Base-by-base conservation (phyloP, 2,888 invertebrate species). In the Zonitis immaculata region DNA sequence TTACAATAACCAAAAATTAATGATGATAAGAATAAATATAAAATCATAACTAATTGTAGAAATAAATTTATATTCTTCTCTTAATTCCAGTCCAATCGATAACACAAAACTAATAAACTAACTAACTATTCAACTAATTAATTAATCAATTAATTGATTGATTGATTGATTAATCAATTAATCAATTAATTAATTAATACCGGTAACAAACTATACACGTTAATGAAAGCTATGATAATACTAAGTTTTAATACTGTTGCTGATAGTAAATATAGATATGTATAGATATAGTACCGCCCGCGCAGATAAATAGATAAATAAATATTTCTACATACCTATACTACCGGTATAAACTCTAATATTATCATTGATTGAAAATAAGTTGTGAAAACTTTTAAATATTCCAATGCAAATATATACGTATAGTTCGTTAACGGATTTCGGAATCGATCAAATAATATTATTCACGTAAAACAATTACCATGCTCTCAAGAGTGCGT, bases 251-350 rank as follows among this genome's bases (percentile, higher is more conserved):
- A 56, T 57, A 57, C 60, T 62, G 47, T 66, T 60, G 61, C 57
- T 66, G 67, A 72, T 72, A 69, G 67, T 67, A 67, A 70, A 68
- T 71, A 70, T 71, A 70, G 71, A 71, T 70, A n/a, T n/a, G n/a
- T n/a, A n/a, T n/a, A n/a, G n/a, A n/a, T n/a, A n/a, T n/a, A 70
- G 64, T 66, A 60, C 64, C 67, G 62, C 66, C 65, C 65, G 69
- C 70, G 67, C 67, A 70, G 62, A 62, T 62, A 63, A 61, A 52
- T 55, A 63, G 60, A 63, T 63, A n/a, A n/a, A n/a, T n/a, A n/a
- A 65, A 61, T 47, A 51, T 44, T 53, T 54, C 47, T 52, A 58
- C 57, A 59, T n/a, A n/a, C n/a, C n/a, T n/a, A 54, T 59, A 58
- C 58, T 55, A 51, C 58, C 56, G 56, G 58, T 58, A 56, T 47